Evolutionary conservation across 2,113 vertebrate species (phyloP).

Genomic region (Tachuris rubrigastra): DNA sequence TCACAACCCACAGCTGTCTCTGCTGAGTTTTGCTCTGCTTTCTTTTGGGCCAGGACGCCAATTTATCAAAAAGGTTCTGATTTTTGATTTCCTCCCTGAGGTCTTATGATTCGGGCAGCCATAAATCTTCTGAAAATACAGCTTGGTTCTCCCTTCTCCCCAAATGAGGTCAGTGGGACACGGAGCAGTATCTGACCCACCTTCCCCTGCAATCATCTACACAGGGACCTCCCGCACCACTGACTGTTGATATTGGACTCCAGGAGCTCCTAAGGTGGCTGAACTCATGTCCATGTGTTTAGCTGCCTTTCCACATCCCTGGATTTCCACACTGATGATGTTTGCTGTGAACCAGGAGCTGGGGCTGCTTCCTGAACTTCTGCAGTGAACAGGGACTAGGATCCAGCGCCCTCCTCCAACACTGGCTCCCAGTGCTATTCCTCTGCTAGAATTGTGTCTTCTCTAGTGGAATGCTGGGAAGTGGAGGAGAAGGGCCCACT

Average conservation of each 20-base stretch:
- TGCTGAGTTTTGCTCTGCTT: not conserved
- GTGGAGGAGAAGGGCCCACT: not conserved
- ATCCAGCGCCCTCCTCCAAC: not conserved
- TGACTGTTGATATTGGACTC: not conserved
- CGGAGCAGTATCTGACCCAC: not conserved
- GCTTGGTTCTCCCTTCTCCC: not conserved
- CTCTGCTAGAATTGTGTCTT: not conserved
- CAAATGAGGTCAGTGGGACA: not conserved
- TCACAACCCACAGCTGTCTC: not conserved
- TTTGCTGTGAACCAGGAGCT: not conserved
- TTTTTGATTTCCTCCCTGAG: not conserved
- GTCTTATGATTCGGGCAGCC: not conserved
- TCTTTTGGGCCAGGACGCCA: not conserved
- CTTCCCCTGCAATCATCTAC: not conserved
- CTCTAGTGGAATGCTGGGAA: not conserved
- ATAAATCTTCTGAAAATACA: not conserved
- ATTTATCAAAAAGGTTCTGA: not conserved
- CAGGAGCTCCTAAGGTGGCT: not conserved
- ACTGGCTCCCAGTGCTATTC: not conserved
- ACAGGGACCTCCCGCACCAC: rapidly evolving
- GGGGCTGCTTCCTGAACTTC: not conserved
- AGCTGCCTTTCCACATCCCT: not conserved
- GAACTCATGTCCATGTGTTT: rapidly evolving
- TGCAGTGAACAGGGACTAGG: not conserved
- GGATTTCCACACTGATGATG: not conserved